Evolutionary conservation across 1,140 invertebrate genomes (phyloP).

Genomic region (Drosophila navojoa): DNA sequence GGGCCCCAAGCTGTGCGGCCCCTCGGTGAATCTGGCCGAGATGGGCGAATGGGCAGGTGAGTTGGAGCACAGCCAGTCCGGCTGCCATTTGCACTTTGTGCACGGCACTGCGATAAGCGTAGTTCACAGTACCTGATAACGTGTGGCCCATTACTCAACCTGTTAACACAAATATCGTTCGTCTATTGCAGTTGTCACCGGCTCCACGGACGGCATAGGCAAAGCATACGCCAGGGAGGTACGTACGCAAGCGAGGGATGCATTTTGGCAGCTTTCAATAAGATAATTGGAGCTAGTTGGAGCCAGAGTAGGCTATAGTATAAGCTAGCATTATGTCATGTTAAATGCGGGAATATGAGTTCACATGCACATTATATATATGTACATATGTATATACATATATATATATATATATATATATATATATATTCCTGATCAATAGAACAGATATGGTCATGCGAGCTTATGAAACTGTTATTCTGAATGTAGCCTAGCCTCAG

Average conservation of each 20-base stretch:
- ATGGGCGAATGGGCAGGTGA: conserved; percentile 85
- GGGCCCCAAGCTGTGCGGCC: conserved; percentile 79
- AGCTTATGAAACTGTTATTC: too few relatives aligned
- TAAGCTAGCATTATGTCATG: too few relatives aligned
- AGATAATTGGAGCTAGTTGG: too few relatives aligned
- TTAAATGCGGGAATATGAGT: too few relatives aligned
- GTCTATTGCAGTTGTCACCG: conserved; percentile 91
- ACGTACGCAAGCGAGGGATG: conserved; percentile 57
- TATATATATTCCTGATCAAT: too few relatives aligned
- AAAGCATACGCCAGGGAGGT: conserved; percentile 93
- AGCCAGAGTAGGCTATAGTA: too few relatives aligned
- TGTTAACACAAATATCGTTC: conserved; percentile 27
- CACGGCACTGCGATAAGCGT: not conserved
- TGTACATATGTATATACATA: too few relatives aligned
- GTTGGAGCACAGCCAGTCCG: conserved; percentile 47
- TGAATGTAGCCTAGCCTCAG: too few relatives aligned
- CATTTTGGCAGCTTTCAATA: too few relatives aligned
- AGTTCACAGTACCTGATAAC: conserved; percentile 40
- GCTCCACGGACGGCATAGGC: conserved; percentile 96
- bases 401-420: too few relatives aligned
- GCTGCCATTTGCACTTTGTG: conserved; percentile 19
- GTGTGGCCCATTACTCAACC: not conserved
- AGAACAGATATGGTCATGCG: too few relatives aligned
- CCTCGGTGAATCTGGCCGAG: conserved; percentile 81
- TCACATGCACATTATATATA: too few relatives aligned